phyloP scores from a whole-genome alignment of 2,888 invertebrate genomes.

The Scaptomyza tumidula region DNA sequence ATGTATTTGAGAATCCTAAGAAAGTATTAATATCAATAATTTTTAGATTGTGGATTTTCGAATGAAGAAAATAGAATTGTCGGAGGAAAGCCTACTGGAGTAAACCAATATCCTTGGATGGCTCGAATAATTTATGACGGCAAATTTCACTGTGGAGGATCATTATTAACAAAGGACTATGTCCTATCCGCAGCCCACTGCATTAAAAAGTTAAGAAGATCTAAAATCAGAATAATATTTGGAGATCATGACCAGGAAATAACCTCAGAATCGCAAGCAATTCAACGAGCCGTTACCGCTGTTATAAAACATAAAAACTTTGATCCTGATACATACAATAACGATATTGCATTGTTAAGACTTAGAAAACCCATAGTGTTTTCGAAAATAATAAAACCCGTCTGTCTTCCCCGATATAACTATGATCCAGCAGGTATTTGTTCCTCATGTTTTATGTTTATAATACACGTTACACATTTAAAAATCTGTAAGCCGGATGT shows the following conservation, averaged over 20 bases:
- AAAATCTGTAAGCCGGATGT: no score
- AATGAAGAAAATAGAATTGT: slow-evolving; percentile 95
- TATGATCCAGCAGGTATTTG: slow-evolving; percentile 86
- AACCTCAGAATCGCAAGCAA: slow-evolving; percentile 90
- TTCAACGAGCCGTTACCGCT: slow-evolving; percentile 92
- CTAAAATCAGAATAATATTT: slow-evolving; percentile 92
- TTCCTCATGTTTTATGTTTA: background rate
- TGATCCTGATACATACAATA: slow-evolving; percentile 93
- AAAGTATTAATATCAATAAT: background rate
- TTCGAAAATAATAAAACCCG: slow-evolving; percentile 87
- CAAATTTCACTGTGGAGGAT: slow-evolving; percentile 94
- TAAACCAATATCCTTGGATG: slow-evolving; percentile 95
- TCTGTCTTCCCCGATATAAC: slow-evolving; percentile 88
- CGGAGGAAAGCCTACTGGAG: slow-evolving; percentile 92
- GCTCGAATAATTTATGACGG: slow-evolving; percentile 94
- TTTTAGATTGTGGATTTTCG: slow-evolving; percentile 91
- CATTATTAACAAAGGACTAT: slow-evolving; percentile 92
- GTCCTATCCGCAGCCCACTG: slow-evolving; percentile 95
- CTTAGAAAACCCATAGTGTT: slow-evolving; percentile 91
- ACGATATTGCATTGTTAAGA: slow-evolving; percentile 92
- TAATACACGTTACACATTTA: background rate
- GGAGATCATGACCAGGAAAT: slow-evolving; percentile 94
- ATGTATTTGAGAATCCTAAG: background rate
- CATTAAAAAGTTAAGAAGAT: slow-evolving; percentile 90
- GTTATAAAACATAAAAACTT: slow-evolving; percentile 93